Base-by-base conservation (phyloP, 1,140 invertebrate species). In the Hypsibius dujardini region DNA sequence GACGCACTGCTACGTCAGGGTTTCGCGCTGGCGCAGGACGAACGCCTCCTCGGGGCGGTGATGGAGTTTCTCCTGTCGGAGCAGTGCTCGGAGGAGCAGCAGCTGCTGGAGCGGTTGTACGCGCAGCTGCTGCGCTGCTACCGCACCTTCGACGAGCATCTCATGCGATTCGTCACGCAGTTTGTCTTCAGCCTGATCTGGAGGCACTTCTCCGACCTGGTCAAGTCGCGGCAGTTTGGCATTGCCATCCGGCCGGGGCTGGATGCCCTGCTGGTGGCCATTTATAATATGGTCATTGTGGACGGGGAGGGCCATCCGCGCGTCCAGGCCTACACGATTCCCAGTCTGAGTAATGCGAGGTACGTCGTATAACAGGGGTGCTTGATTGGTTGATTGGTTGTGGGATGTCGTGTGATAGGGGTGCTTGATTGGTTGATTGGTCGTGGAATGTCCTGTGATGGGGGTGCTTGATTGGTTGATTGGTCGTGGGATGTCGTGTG, bases 161-260 rank as follows among this genome's bases (percentile, higher is more conserved):
- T 67, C 12, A 67, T 67, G 12, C 12, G 45, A 42, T 67, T 67
- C 45, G 62, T 67, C 62, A 7, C 3, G 12, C 62, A 67, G 62
- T 67, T 67, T 42, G 42, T 67, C 12, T 67, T 67, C 42, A 15
- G 62, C 42, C 45, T 67, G 12, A 67, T 67, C 12, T 67, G 62
- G 62, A 12, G 62, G 3, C 62, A 67, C 45, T 67, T 67, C 62
- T 7, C 3, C 3, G 62, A 67, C 42, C 12, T 45, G 12, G 3
- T 67, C 3, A 67, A 67, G 42, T 67, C 62, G 3, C 62, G 62
- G 62, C 62, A 67, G 62, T 67, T 7, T 42, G 62, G 62, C 62
- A 42, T 42, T 7, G 42, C 62, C 62, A 67, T 67, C 45, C 62
- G 62, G 3, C 62, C 62, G 45, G 62, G 62, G 7, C 42, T 67